These are phyloP conservation scores for Hermatobates lingyangjiaoensis DNA, from an alignment of 1,140 invertebrate species.

Conservation along the genomic window DNA sequence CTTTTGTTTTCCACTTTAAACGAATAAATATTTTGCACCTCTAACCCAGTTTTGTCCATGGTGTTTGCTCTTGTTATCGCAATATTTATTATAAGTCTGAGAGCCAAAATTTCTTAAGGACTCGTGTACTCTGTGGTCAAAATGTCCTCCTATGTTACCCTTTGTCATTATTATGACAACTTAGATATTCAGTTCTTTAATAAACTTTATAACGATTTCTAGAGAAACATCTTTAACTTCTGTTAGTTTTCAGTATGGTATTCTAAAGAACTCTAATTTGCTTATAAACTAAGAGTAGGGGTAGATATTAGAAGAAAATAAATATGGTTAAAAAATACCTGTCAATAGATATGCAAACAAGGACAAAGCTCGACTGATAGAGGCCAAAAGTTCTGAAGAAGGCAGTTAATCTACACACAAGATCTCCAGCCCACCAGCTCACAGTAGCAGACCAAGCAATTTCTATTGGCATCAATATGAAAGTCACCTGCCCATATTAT, in stretches of 20 bases:
- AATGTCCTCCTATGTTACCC: too few relatives aligned
- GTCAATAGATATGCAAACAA: constrained; percentile 72
- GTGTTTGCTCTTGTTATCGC: too few relatives aligned
- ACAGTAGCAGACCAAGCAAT: constrained; percentile 70
- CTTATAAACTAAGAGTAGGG: too few relatives aligned
- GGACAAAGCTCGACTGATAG: constrained; percentile 67
- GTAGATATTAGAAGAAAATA: not conserved
- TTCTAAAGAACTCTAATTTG: not conserved
- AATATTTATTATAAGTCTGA: too few relatives aligned
- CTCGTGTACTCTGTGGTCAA: too few relatives aligned
- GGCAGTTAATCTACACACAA: constrained; percentile 60
- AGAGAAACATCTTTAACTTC: not conserved
- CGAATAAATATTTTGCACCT: too few relatives aligned
- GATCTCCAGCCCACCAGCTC: constrained; percentile 59
- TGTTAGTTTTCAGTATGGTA: not conserved
- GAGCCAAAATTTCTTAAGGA: too few relatives aligned
- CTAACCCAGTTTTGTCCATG: too few relatives aligned
- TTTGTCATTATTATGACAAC: too few relatives aligned
- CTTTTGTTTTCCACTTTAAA: too few relatives aligned
- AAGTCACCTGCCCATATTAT: constrained; percentile 46
- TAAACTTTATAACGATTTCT: too few relatives aligned
- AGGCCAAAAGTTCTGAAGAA: constrained; percentile 72
- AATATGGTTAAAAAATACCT: constrained; percentile 40
- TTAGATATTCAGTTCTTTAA: too few relatives aligned
- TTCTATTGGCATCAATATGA: constrained; percentile 78